Conservation (phyloP, 2,113 vertebrate genomes). For the Lophius piscatorius region DNA sequence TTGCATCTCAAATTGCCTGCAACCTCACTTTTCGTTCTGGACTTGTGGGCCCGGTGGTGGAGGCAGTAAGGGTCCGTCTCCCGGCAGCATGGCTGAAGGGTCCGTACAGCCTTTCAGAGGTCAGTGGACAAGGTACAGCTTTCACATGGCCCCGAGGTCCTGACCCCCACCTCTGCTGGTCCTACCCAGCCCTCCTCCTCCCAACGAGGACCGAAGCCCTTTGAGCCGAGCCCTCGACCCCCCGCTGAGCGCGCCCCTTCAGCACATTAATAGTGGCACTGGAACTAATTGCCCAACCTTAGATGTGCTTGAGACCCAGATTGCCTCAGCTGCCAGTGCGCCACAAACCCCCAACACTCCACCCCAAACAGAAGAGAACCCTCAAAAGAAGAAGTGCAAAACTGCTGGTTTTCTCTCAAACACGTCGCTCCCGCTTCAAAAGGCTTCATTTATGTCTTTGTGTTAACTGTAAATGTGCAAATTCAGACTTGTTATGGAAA, state of each 20-base stretch:
- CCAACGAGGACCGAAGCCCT: constrained; percentile 68
- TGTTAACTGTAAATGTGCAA: constrained; percentile 64
- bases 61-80: constrained; percentile 5
- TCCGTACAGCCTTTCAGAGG: constrained; percentile 50
- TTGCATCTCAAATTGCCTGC: not conserved
- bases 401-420: constrained; percentile 61
- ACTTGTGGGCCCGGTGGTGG: not conserved
- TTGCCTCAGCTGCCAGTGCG: constrained; percentile 73
- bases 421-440: constrained; percentile 49
- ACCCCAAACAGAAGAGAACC: constrained; percentile 63
- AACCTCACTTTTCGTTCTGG: not conserved
- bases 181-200: constrained; percentile 48
- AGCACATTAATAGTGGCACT: constrained; percentile 81
- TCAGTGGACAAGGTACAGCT: constrained; percentile 70
- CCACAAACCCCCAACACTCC: constrained; percentile 68
- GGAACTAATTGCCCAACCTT: constrained; percentile 82
- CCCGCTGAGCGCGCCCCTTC: constrained; percentile 76
- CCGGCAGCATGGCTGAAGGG: constrained; percentile 3
- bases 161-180: constrained; percentile 75
- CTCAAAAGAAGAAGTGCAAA: constrained; percentile 69
- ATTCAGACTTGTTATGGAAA: constrained; percentile 67
- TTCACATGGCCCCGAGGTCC: constrained; percentile 80
- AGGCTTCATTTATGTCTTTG: constrained; percentile 55
- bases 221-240: constrained; percentile 74
- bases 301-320: constrained; percentile 78